A percentile compares a stretch with the other conserved stretches of the same genome.
phyloP scores from a whole-genome alignment of 2,888 invertebrate genomes.

The Timema cristinae region DNA sequence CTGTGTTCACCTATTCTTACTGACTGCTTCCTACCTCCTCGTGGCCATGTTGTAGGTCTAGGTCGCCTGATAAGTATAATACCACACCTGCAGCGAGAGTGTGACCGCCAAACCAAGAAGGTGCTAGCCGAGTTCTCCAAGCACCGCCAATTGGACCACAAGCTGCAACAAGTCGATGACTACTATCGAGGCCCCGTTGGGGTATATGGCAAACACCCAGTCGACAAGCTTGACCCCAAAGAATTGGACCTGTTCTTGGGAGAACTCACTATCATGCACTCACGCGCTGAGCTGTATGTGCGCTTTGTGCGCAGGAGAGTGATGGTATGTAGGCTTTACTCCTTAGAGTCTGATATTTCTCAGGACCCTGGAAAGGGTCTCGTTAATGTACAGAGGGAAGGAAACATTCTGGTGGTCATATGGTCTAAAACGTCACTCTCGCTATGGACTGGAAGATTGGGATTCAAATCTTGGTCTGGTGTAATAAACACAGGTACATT shows the following conservation, averaged over 20 bases:
- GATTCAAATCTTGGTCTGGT: too few species aligned
- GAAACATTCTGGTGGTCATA: too few species aligned
- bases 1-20: too few species aligned
- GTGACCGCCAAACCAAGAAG: slow-evolving; percentile 62
- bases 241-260: slow-evolving; percentile 76
- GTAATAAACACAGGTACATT: too few species aligned
- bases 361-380: too few species aligned
- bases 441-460: too few species aligned
- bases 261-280: slow-evolving; percentile 89
- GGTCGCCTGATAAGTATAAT: slow-evolving; percentile 70
- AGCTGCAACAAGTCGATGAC: slow-evolving; percentile 60
- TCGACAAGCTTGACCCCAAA: slow-evolving; percentile 29
- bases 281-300: slow-evolving; percentile 85
- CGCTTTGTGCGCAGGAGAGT: slow-evolving; percentile 78
- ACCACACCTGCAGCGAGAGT: slow-evolving; percentile 70
- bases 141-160: slow-evolving; percentile 58
- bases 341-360: too few species aligned
- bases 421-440: too few species aligned
- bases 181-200: slow-evolving; percentile 43
- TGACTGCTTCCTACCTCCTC: too few species aligned
- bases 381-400: too few species aligned
- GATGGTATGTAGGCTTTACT: slow-evolving; percentile 49
- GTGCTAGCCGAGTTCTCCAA: slow-evolving; percentile 70
- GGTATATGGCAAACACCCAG: slow-evolving; percentile 18
- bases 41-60: slow-evolving; percentile 46